A percentile compares a stretch with the other conserved stretches of the same genome.
phyloP scores from a whole-genome alignment of 2,888 invertebrate genomes.

The Linnaemya vulpina region DNA sequence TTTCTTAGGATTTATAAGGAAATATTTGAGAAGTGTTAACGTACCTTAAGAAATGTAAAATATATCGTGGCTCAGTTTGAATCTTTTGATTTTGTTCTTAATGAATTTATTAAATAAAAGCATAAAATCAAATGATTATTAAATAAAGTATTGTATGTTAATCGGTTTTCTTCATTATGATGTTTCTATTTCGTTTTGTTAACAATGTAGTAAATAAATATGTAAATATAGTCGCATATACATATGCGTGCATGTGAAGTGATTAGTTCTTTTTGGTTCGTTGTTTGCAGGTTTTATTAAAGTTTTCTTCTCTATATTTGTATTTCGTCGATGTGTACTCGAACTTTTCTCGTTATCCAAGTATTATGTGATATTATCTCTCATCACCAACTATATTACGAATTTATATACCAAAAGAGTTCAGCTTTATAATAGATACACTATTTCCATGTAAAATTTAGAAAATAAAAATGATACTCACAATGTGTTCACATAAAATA shows the following conservation, averaged over 20 bases:
- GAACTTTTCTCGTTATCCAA: constrained; percentile 32
- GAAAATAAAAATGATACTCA: no score
- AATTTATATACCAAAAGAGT: background rate
- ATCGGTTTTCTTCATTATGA: background rate
- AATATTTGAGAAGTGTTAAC: no score
- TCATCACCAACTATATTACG: constrained; percentile 11
- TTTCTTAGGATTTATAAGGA: no score
- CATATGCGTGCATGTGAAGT: no score
- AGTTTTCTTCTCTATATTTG: background rate
- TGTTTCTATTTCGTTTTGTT: constrained; percentile 52
- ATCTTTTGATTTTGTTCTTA: constrained; percentile 7
- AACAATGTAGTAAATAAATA: constrained; percentile 39
- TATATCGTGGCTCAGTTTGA: constrained; percentile 22
- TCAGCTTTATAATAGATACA: constrained; percentile 9
- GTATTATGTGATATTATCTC: constrained; percentile 36
- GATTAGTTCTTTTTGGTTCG: no score
- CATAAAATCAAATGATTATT: background rate
- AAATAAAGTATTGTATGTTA: background rate
- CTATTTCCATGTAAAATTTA: constrained; percentile 3
- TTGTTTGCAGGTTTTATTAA: no score
- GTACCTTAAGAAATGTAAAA: no score
- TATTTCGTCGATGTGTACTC: background rate
- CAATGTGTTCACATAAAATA: no score
- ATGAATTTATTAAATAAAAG: constrained; percentile 1
- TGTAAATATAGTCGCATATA: background rate